phyloP scores from a whole-genome alignment of 2,888 invertebrate species.

The Cheilosia variabilis region DNA sequence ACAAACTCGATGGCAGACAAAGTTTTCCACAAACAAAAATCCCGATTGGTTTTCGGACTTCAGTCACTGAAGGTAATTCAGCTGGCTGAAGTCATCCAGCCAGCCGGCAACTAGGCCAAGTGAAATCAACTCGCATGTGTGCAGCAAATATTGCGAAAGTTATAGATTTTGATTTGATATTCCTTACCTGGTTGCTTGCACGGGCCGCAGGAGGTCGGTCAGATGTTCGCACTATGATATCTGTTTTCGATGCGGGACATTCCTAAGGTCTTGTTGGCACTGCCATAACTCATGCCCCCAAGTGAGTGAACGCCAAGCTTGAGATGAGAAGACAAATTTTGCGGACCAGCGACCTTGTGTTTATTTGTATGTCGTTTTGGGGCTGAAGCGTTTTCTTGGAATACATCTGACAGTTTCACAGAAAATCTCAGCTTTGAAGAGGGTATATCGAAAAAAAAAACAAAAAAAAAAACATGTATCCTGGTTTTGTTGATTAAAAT shows the following conservation, averaged over 20 bases:
- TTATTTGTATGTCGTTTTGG: conserved; percentile 10
- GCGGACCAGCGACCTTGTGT: conserved; percentile 15
- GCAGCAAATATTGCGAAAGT: conserved; percentile 59
- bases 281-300: conserved; percentile 11
- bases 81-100: neutral
- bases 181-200: conserved; percentile 1
- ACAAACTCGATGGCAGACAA: conserved; percentile 8
- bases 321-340: conserved; percentile 3
- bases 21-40: conserved; percentile 6
- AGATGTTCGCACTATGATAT: conserved; percentile 2
- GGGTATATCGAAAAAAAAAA: too few species aligned
- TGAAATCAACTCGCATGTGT: conserved; percentile 11
- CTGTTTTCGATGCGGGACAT: neutral
- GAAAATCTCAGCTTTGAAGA: conserved; percentile 14
- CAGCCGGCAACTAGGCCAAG: conserved; percentile 19
- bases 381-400: neutral
- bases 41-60: conserved; percentile 18
- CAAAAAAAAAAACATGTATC: neutral
- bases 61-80: neutral
- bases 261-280: neutral
- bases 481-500: conserved; percentile 30
- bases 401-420: conserved; percentile 19
- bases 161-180: conserved; percentile 26
- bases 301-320: neutral
- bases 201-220: neutral